Base-by-base conservation (phyloP, 2,113 vertebrate species). In the Gallinago undulata region DNA sequence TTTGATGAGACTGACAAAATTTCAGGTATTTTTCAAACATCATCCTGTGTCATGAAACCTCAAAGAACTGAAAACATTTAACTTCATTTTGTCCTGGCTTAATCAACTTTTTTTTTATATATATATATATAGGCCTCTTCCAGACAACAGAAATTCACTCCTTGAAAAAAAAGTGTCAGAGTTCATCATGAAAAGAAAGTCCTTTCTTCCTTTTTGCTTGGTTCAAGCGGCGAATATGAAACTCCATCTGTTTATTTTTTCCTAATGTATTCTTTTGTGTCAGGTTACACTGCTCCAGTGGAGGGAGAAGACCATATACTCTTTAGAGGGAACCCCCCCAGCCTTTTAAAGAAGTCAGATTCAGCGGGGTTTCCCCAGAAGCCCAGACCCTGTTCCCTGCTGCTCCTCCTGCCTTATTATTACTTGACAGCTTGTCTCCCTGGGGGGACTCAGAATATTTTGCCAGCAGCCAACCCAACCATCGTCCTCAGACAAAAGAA, bases 401-500 rank as follows among this genome's bases (percentile, higher is more conserved):
- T 90, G 39, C 33, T 77, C 48, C 75, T 84, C 78, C 60, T 93
- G 90, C 89, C 89, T 91, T 95, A 85, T 93, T 90, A 96, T 89
- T 90, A 92, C 69, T 87, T 96, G 92, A 92, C 91, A 97, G 86
- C 80, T 92, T 12, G 0, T 67, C 35, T 89, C 83, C 69, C 90
- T 50, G 35, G 53, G 60, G 83, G 31, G 10, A 81, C 66, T 72
- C 33, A 78, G 90, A 95, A 93, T 96, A 93, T 90, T 95, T 96
- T 95, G 90, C 92, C 91, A 93, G 79, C 50, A 92, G 83, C 66
- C 77, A 90, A 84, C 51, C 88, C 69, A 91, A 56, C 37, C 60
- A 64, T 56, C 74, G 79, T 93, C 79, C 96, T 85, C 85, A 89
- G 76, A 92, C 39, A 93, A 95, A 96, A 89, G 80, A 59, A 84